phyloP scores from a whole-genome alignment of 2,888 invertebrate species.

The Macrophya alboannulata region DNA sequence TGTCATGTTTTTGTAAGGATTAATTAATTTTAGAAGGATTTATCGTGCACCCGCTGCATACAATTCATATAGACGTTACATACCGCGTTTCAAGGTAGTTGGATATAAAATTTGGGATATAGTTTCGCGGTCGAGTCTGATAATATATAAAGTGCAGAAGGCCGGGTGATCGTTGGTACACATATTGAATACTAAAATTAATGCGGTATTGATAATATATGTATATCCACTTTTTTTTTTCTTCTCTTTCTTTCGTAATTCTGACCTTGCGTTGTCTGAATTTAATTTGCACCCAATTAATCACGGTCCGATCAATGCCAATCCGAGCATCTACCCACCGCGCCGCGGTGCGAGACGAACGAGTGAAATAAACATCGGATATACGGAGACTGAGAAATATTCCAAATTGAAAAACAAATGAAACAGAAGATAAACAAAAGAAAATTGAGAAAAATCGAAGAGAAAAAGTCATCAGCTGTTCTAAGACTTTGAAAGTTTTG shows the following conservation, averaged over 20 bases:
- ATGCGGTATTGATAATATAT: constrained; percentile 3
- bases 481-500: neutral
- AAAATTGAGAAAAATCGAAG: neutral
- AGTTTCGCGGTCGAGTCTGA: neutral
- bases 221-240: neutral
- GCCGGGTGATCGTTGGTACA: neutral
- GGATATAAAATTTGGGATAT: constrained; percentile 6
- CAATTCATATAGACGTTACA: too few species aligned
- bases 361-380: neutral
- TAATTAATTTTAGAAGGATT: too few species aligned
- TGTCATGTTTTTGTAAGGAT: neutral
- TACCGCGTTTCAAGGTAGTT: too few species aligned
- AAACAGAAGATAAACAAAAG: too few species aligned
- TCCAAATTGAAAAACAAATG: neutral
- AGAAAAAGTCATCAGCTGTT: neutral
- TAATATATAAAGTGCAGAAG: constrained; percentile 15
- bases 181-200: constrained; percentile 9
- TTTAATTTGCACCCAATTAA: constrained; percentile 44
- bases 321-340: neutral
- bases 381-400: too few species aligned
- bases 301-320: neutral
- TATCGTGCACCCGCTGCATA: too few species aligned
- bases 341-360: neutral
- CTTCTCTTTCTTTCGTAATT: constrained; percentile 40
- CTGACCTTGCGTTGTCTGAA: constrained; percentile 39